phyloP scores from a whole-genome alignment of 2,113 vertebrate species.

The Cygnus atratus region DNA sequence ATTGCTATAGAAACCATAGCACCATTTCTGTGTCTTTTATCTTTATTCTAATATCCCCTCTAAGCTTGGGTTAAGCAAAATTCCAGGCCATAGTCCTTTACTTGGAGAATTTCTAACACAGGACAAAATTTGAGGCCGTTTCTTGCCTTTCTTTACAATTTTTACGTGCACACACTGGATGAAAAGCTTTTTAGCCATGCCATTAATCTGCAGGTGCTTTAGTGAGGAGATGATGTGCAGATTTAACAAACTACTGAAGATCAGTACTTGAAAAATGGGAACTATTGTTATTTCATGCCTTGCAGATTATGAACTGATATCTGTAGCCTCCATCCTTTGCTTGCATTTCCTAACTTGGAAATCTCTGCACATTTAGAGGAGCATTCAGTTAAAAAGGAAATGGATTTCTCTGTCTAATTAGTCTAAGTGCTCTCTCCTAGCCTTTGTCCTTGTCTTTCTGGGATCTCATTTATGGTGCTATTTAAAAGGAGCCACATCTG shows the following conservation, averaged over 20 bases:
- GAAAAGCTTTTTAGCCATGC: slow-evolving; percentile 21
- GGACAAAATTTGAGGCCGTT: background rate
- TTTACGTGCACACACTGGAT: background rate
- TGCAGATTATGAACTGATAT: slow-evolving; percentile 61
- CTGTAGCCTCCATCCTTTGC: slow-evolving; percentile 28
- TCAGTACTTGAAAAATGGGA: slow-evolving; percentile 59
- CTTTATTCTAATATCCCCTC: background rate
- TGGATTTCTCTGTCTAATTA: slow-evolving; percentile 66
- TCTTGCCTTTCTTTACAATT: background rate
- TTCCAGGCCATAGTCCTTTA: background rate
- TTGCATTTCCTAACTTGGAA: slow-evolving; percentile 34
- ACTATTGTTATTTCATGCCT: slow-evolving; percentile 57
- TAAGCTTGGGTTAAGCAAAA: background rate
- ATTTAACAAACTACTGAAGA: slow-evolving; percentile 51
- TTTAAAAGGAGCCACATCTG: slow-evolving; percentile 60
- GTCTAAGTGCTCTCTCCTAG: slow-evolving; percentile 59
- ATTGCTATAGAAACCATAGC: background rate
- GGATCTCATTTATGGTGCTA: slow-evolving; percentile 50
- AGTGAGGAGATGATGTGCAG: slow-evolving; percentile 25
- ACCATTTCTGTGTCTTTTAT: background rate
- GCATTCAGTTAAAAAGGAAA: slow-evolving; percentile 52
- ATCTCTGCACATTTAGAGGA: slow-evolving; percentile 50
- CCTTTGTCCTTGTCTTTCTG: slow-evolving; percentile 67
- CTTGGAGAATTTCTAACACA: background rate
- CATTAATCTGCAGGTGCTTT: slow-evolving; percentile 59